Evolutionary conservation across 2,113 vertebrate genomes (phyloP).

Genomic region (Zosterops lateralis): DNA sequence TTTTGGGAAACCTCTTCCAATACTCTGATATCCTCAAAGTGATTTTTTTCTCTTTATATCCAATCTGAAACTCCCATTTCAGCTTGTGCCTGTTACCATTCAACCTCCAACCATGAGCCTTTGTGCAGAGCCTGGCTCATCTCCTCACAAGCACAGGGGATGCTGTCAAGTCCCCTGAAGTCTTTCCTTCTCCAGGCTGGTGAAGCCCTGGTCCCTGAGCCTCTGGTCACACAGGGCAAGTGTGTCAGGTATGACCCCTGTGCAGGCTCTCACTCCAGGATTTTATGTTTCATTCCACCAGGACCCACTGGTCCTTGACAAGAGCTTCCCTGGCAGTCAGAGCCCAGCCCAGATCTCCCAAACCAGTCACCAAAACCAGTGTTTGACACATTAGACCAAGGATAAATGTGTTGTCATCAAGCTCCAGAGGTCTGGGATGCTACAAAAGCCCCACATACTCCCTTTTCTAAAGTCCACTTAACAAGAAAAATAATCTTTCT

Average conservation of each 20-base stretch:
- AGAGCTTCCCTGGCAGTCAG: neutral
- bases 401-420: neutral
- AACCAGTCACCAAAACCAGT: neutral
- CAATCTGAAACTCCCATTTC: neutral
- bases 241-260: neutral
- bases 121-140: neutral
- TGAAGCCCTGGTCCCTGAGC: neutral
- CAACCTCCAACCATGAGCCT: fast-evolving
- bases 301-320: fast-evolving
- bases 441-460: neutral
- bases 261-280: neutral
- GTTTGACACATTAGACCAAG: neutral
- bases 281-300: neutral
- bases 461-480: neutral
- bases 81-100: neutral
- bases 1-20: neutral
- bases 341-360: fast-evolving
- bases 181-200: neutral
- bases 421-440: neutral
- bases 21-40: neutral
- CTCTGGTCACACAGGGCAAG: neutral
- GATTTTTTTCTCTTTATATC: neutral
- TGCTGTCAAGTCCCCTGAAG: neutral
- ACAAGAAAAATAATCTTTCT: neutral
- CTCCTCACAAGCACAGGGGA: neutral